phyloP scores from a whole-genome alignment of 2,888 invertebrate species.

The Halictus quadricinctus region DNA sequence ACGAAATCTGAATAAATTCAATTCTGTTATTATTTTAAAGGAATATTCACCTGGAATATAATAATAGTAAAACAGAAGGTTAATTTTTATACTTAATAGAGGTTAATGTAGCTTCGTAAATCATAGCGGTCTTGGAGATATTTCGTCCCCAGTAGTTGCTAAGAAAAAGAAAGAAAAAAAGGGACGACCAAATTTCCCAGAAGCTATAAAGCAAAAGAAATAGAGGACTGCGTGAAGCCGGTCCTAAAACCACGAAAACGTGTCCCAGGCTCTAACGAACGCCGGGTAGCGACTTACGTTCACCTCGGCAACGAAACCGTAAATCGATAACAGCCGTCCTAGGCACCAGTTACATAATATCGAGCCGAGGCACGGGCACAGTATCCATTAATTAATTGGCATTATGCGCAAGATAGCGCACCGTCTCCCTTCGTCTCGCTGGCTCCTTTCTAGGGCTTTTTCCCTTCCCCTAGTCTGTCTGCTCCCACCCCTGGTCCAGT shows the following conservation, averaged over 20 bases:
- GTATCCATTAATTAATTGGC: conserved; percentile 76
- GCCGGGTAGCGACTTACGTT: conserved; percentile 53
- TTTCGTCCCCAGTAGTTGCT: no score
- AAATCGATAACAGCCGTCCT: conserved; percentile 72
- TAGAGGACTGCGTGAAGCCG: neutral
- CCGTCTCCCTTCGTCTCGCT: conserved; percentile 64
- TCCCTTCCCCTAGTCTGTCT: conserved; percentile 42
- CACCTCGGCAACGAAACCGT: conserved; percentile 59
- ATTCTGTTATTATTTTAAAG: no score
- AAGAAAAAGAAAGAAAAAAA: neutral
- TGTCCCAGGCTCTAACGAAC: conserved; percentile 35
- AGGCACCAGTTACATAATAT: conserved; percentile 69
- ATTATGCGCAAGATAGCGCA: conserved; percentile 70
- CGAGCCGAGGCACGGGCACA: conserved; percentile 60
- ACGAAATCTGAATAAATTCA: no score
- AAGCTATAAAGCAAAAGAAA: neutral
- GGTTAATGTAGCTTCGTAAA: no score
- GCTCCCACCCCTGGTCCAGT: conserved; percentile 13
- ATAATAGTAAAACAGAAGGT: no score
- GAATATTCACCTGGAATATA: no score
- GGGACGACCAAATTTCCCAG: neutral
- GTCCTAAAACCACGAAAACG: neutral
- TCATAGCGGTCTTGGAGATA: no score
- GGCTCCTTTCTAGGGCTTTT: conserved; percentile 65
- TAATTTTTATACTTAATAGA: no score